Base-by-base conservation (phyloP, 1,140 invertebrate genomes). In the Sycophila sp. region DNA sequence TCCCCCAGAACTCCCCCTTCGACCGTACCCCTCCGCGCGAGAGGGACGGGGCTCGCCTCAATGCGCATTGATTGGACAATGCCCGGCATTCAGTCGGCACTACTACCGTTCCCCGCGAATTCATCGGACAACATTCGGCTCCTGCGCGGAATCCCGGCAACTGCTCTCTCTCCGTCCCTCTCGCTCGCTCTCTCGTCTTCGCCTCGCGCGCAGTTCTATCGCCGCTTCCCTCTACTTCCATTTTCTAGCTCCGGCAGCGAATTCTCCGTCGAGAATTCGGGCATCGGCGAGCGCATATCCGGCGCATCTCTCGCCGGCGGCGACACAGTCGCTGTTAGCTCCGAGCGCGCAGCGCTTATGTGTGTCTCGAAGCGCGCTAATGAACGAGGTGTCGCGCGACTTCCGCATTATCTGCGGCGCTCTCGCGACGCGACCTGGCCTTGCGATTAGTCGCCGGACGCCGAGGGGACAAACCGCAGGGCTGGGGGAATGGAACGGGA, bases 1-100 rank as follows among this genome's bases (percentile, higher is more conserved):
- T 22, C 28, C 22, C 40, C 47, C 62, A n/a, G n/a, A n/a, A n/a
- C n/a, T n/a, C n/a, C n/a, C n/a, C n/a, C n/a, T 3, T 15, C 26
- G n/a, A 24, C 24, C 8, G 17, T 2, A 22, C 7, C 28, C 13
- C 26, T 19, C 24, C 2, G 10, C 4, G 32, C 2, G 55, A 15
- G 10, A 7, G 24, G 42, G 11, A 45, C 11, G 71, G 70, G 69
- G 65, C 73, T 77, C 69, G 47, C 64, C 69, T 78, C 78, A 81
- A 82, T 80, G 69, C 67, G 70, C 79, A 79, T 80, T 81, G 79
- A 83, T 80, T 77, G 76, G 73, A 80, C 76, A 78, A 75, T 78
- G 69, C 72, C 68, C 75, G 65, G 69, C 30, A 74, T 76, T 77
- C 71, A 76, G 68, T 51, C 36, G 13, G 36, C 28, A 11, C 42